A percentile compares a stretch with the other conserved stretches of the same genome.
phyloP scores from a whole-genome alignment of 2,888 invertebrate species.

The Eulithis prunata region DNA sequence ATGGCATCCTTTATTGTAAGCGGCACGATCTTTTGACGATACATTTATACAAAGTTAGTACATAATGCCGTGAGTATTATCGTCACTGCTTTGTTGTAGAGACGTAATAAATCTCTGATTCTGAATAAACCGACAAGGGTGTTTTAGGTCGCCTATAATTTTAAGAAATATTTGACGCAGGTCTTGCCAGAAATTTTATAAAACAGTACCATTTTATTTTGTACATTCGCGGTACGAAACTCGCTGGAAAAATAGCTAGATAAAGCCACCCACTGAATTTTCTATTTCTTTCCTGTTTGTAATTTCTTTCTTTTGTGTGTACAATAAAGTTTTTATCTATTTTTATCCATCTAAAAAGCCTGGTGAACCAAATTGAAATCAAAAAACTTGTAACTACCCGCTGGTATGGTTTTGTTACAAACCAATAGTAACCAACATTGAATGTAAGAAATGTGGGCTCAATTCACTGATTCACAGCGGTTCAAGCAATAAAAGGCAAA shows the following conservation, averaged over 20 bases:
- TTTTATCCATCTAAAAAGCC: no score
- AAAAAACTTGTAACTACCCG: background rate
- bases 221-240: no score
- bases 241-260: no score
- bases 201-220: no score
- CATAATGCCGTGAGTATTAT: constrained; percentile 15
- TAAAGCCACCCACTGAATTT: no score
- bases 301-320: no score
- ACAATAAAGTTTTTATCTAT: no score
- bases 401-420: background rate
- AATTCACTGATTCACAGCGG: constrained; percentile 20
- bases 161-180: no score
- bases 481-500: constrained; percentile 24
- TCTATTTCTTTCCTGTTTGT: no score
- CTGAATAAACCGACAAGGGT: background rate
- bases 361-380: no score
- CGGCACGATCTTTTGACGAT: constrained; percentile 23
- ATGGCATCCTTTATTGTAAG: constrained; percentile 56
- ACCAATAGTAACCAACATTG: background rate
- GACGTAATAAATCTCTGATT: constrained; percentile 8
- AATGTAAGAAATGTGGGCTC: constrained; percentile 5
- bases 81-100: constrained; percentile 19
- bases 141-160: no score
- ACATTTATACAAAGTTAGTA: constrained; percentile 6
- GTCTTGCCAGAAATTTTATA: no score